Evolutionary conservation across 2,797 vertebrate species (phyloP), one percentile per base, ranked within the genome.

Genomic region (Eurystomus glaucurus): DNA sequence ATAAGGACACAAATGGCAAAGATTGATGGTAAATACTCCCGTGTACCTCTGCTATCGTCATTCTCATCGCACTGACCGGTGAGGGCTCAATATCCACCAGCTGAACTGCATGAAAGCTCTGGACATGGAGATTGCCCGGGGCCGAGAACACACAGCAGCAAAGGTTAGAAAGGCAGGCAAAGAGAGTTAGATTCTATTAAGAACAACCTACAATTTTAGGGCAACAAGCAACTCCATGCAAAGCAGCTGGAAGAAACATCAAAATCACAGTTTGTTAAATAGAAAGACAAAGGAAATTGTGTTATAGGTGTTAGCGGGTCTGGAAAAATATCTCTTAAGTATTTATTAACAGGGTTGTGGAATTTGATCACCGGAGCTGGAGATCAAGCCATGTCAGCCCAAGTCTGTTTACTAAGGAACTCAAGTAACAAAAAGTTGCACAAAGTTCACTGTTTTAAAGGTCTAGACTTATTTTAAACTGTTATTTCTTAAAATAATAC

Each of bases 1-100:
- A 25, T 7, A 69, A 78, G 20, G 76, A 86, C 96, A 95, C 57
- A 74, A 12, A 90, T 5, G 52, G 71, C 78, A 48, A 91, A 88
- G 62, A 71, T 85, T 94, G 83, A 74, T 23, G n/a, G 19, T 74
- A 96, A 96, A 95, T 21, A 79, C 25, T 26, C 64, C 61, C 82
- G 31, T 93, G 94, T 99, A 99, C 99, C 99, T 99, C 99, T 96
- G 99, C 99, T 99, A 99, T 99, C 97, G 99, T 99, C 99, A 99
- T 99, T 99, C 99, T 99, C 99, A 99, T 99, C 98, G 99, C 99
- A 99, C 99, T 99, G 99, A 99, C 99, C 97, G 99, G 99, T 97
- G 99, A 99, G 96, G 99, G 99, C 98, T 99, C 99, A 98, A 99
- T 99, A 98, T 99, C 99, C 99, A 99, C 99, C 99, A 99, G 99